Percentiles rank a stretch among this genome's conserved stretches.
phyloP scores from a whole-genome alignment of 2,888 invertebrate species.

The Ormyrus nitidulus region DNA sequence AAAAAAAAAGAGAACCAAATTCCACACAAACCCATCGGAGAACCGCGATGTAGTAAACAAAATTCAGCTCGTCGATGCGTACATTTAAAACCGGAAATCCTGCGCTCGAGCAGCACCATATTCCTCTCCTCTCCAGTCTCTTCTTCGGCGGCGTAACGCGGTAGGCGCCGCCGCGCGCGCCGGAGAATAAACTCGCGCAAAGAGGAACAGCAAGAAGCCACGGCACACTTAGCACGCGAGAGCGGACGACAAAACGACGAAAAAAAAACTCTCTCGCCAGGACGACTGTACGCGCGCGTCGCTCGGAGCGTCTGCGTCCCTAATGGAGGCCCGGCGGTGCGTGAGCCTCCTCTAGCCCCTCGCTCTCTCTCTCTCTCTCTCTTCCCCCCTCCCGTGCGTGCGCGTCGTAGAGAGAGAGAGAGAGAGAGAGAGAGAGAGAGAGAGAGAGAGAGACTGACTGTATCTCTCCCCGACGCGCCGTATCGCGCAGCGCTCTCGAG shows the following conservation, averaged over 20 bases:
- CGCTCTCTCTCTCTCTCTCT: conserved; percentile 57
- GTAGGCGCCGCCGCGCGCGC: conserved; percentile 1
- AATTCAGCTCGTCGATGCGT: conserved; percentile 21
- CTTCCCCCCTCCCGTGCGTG: conserved; percentile 16
- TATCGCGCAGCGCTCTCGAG: conserved; percentile 52
- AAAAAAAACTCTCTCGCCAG: no score
- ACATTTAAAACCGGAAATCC: conserved; percentile 62
- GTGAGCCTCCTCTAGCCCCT: conserved; percentile 57
- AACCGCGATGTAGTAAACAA: background rate
- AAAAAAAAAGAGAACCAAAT: conserved; percentile 3
- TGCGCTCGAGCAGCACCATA: conserved; percentile 50
- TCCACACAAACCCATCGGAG: background rate
- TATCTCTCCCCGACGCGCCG: conserved; percentile 35
- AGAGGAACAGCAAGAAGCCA: no score
- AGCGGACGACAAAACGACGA: no score
- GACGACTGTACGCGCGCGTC: conserved; percentile 62
- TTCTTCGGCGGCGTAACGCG: background rate
- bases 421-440: conserved; percentile 7
- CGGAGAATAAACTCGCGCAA: background rate
- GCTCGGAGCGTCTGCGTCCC: conserved; percentile 68
- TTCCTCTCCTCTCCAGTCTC: background rate
- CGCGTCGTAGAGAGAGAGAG: conserved; percentile 1
- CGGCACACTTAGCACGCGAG: no score
- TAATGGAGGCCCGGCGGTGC: conserved; percentile 68
- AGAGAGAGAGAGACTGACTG: conserved; percentile 23